Conservation (phyloP, 2,888 invertebrate species). For the Sceliomorpha sp. region DNA sequence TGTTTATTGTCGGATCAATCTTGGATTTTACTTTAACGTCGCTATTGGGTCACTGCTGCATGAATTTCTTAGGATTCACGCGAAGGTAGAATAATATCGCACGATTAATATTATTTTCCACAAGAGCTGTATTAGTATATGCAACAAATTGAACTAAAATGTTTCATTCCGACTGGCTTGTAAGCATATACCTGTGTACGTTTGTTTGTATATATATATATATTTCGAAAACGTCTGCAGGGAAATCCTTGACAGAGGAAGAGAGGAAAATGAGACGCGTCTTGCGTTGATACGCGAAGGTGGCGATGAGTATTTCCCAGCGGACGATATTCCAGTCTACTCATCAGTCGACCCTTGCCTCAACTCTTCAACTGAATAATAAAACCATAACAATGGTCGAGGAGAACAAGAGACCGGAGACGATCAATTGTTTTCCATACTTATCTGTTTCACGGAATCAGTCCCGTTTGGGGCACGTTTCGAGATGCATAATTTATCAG, state of each 20-base stretch:
- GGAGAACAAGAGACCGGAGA: constrained; percentile 2
- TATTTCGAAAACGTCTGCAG: constrained; percentile 10
- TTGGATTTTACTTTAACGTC: too few species aligned
- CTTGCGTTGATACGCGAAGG: constrained; percentile 30
- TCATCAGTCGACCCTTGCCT: constrained; percentile 70
- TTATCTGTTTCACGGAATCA: constrained; percentile 4
- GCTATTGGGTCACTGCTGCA: too few species aligned
- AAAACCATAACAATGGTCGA: constrained; percentile 67
- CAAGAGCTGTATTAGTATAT: too few species aligned
- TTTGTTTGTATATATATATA: too few species aligned
- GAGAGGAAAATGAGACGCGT: constrained; percentile 14
- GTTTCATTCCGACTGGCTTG: too few species aligned
- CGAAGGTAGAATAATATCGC: too few species aligned
- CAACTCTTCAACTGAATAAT: constrained; percentile 72
- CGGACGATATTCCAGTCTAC: constrained; percentile 70
- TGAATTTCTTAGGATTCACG: too few species aligned
- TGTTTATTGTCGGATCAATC: too few species aligned
- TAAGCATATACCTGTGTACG: too few species aligned
- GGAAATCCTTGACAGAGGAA: constrained; percentile 27
- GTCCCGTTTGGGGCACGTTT: too few species aligned
- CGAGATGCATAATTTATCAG: neutral
- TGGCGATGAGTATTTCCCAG: constrained; percentile 75
- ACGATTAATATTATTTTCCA: too few species aligned
- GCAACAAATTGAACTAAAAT: too few species aligned
- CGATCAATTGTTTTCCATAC: constrained; percentile 12